Evolutionary conservation across 2,888 invertebrate species (phyloP).

Genomic region (Monochamus alternatus): DNA sequence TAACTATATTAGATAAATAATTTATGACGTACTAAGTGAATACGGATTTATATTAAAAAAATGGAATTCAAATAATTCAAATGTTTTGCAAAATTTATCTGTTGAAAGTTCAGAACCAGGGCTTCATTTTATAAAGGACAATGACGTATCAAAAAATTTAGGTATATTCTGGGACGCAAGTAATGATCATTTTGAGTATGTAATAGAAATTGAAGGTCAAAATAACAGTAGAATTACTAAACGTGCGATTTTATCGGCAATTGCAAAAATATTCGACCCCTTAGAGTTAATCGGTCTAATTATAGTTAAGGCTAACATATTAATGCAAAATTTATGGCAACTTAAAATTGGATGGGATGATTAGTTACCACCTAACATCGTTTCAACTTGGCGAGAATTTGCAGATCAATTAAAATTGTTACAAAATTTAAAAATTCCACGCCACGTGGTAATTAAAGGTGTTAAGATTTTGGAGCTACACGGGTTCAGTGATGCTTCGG

Average conservation of each 20-base stretch:
- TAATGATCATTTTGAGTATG: slow-evolving; percentile 17
- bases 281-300: neutral
- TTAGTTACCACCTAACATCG: neutral
- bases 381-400: neutral
- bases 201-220: neutral
- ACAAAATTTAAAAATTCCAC: neutral
- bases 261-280: neutral
- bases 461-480: neutral
- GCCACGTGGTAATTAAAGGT: neutral
- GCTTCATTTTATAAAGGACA: neutral
- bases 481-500: slow-evolving; percentile 12
- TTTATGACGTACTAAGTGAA: slow-evolving; percentile 5
- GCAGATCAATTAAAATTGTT: neutral
- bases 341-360: slow-evolving; percentile 1
- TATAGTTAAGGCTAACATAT: neutral
- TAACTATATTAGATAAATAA: neutral
- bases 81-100: slow-evolving; percentile 20
- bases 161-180: slow-evolving; percentile 27
- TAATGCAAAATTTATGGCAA: neutral
- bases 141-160: slow-evolving; percentile 16
- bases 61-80: slow-evolving; percentile 20
- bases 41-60: slow-evolving; percentile 18
- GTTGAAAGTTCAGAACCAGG: neutral
- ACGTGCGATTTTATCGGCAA: neutral
- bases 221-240: neutral